A percentile compares a stretch with the other conserved stretches of the same genome.
These are phyloP conservation scores for Mastigias papua DNA, from an alignment of 30 jellyfish, hydroid and myxozoan species.

Conservation along the genomic window DNA sequence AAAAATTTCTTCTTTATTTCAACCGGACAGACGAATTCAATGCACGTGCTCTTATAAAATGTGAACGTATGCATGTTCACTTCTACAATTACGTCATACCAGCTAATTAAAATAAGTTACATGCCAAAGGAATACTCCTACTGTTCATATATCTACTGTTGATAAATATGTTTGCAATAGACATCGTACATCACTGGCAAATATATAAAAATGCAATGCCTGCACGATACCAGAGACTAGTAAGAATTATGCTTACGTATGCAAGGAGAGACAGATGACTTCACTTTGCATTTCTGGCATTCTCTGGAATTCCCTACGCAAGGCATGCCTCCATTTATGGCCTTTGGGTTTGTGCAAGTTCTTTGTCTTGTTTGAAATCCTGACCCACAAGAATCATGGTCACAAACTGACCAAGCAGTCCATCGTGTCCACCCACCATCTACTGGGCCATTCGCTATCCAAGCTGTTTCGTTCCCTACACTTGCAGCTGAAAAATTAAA, in stretches of 20 bases:
- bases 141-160: too few species aligned
- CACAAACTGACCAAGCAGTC: conserved; percentile 78
- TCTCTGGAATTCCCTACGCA: conserved; percentile 67
- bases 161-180: too few species aligned
- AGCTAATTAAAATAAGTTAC: too few species aligned
- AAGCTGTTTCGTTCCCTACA: conserved; percentile 39
- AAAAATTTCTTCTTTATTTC: too few species aligned
- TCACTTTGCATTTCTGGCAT: conserved; percentile 68
- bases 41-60: too few species aligned
- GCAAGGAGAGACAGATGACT: conserved; percentile 34
- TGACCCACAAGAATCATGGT: conserved; percentile 79
- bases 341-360: conserved; percentile 55
- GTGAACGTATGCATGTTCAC: too few species aligned
- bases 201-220: too few species aligned
- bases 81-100: too few species aligned
- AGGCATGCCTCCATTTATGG: conserved; percentile 78
- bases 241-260: conserved; percentile 44
- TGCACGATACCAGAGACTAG: background rate
- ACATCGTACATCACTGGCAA: too few species aligned
- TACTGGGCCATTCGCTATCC: conserved; percentile 62
- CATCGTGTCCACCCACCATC: conserved; percentile 82
- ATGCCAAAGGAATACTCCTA: too few species aligned
- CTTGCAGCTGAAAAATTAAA: conserved; percentile 29
- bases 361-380: conserved; percentile 71
- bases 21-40: too few species aligned